Base-by-base conservation (phyloP, 2,797 vertebrate genomes). In the Australoheros facetus region DNA sequence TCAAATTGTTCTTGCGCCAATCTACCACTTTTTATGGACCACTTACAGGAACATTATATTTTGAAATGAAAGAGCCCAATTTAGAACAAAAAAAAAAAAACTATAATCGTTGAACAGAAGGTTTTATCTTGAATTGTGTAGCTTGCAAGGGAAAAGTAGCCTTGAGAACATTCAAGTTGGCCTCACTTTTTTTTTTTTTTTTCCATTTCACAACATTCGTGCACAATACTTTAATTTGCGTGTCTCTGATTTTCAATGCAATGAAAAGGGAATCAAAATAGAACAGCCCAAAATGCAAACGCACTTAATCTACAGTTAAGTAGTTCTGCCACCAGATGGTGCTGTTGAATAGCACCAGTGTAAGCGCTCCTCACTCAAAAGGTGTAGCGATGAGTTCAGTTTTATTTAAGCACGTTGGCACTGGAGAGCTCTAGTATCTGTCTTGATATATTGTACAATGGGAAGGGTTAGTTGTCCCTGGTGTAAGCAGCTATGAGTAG, bases 11-110 rank as follows among this genome's bases (percentile, higher is more conserved):
- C 23, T 39, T 19, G 72, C 34, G 45, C 74, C 90, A 91, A 95
- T 91, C 79, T 85, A 86, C 82, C 78, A 89, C 83, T 94, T 85
- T 81, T 93, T 93, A 95, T 95, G 73, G 94, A 96, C 92, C 92
- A 94, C 82, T 93, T 85, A 94, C 95, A 94, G 95, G 89, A 91
- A 88, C 72, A 85, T 37, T 80, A 74, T 83, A 84, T 85, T 89
- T 88, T 88, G 34, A 79, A 79, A 76, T 75, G 66, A 34, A 56
- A 62, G 78, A 89, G 84, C 87, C 78, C 45, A 82, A 26, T 80
- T 89, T 71, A 73, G 83, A 92, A 89, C 88, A 87, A 91, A 37
- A 34, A 32, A 4, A 28, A 5, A 30, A 26, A 37, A 91, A 82
- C 75, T 60, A 19, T 45, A 77, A 45, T 45, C 11, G 4, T 81